These are phyloP conservation scores for Stichodactyla helianthus DNA, from an alignment of 64 coral and sea anemone species.

Conservation along the genomic window DNA sequence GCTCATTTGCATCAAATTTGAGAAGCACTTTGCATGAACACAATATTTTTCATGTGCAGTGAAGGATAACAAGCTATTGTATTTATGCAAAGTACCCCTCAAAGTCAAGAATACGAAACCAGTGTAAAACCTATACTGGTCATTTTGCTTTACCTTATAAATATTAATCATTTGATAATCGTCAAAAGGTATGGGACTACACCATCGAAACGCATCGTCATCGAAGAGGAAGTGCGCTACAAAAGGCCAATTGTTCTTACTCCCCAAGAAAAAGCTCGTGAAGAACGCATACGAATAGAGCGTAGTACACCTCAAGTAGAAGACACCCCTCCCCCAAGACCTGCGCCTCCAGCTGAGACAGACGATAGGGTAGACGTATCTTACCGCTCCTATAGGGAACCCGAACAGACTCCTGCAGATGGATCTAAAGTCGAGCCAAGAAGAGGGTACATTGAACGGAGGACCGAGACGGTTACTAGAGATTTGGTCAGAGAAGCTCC, in stretches of 20 bases:
- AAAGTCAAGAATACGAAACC: too few relatives aligned
- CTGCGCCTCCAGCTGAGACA: conserved; percentile 2
- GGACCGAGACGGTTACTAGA: conserved; percentile 4
- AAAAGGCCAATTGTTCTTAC: conserved; percentile 19
- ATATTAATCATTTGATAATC: background rate
- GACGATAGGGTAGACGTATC: background rate
- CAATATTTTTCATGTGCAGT: too few relatives aligned
- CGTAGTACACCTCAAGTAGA: conserved; percentile 28
- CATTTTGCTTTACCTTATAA: too few relatives aligned
- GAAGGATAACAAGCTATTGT: too few relatives aligned
- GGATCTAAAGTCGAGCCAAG: background rate
- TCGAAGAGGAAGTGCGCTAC: conserved; percentile 38
- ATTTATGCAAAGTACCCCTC: too few relatives aligned
- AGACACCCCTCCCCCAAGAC: conserved; percentile 15
- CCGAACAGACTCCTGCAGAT: background rate
- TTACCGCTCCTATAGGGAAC: background rate
- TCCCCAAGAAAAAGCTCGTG: conserved; percentile 48
- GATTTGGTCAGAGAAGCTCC: background rate
- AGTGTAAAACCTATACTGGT: too few relatives aligned
- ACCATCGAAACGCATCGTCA: conserved; percentile 24
- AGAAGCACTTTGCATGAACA: too few relatives aligned
- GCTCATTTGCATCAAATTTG: too few relatives aligned
- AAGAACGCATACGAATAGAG: conserved; percentile 63
- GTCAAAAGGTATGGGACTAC: conserved; percentile 23
- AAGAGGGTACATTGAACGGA: background rate